Base-by-base conservation (phyloP, 1,140 invertebrate genomes). In the Colletes latitarsis region DNA sequence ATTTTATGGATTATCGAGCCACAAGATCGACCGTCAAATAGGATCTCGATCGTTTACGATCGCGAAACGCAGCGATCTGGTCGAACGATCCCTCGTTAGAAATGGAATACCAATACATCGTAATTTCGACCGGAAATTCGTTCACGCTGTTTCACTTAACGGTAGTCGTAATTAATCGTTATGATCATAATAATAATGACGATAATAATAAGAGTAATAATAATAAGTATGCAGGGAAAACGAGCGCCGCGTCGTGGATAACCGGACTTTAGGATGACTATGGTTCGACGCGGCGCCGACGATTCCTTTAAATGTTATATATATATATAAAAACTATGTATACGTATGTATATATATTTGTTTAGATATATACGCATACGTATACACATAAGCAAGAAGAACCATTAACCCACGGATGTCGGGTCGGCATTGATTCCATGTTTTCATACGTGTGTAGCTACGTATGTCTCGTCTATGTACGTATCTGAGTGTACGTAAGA, bases 101-200 rank as follows among this genome's bases (percentile, higher is more conserved):
- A 71, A 76, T 66, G 67, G 58, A 81, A 82, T 46, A 30, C 69
- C 76, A 69, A 60, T 68, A 46, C 58, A 75, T 79, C 30, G 70
- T 83, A 83, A 55, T 81, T 81, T 82, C 82, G 76, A 82, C 79
- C 79, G 79, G 79, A 80, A 84, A 82, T 75, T 86, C 71, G 78
- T 43, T 77, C 75, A 39, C 75, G 71, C 70, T 63, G 62, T 68
- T 76, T 9, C 49, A 67, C 79, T 80, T 77, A 73, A 74, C 53
- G 15, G 57, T 77, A 82, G 76, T 57, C 74, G 72, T 58, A 62
- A 10, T 73, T 19, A 52, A 80, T 78, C 39, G 62, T 67, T 30
- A 68, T 62, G 62, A 62, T n/a, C 19, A 62, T 81, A 30, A 67
- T 60, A 14, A 81, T 81, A 39, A 43, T 0, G 19, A n/a, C n/a